Evolutionary conservation across 2,888 invertebrate genomes (phyloP), one percentile per base, ranked within the genome.

Genomic region (Apamea anceps): DNA sequence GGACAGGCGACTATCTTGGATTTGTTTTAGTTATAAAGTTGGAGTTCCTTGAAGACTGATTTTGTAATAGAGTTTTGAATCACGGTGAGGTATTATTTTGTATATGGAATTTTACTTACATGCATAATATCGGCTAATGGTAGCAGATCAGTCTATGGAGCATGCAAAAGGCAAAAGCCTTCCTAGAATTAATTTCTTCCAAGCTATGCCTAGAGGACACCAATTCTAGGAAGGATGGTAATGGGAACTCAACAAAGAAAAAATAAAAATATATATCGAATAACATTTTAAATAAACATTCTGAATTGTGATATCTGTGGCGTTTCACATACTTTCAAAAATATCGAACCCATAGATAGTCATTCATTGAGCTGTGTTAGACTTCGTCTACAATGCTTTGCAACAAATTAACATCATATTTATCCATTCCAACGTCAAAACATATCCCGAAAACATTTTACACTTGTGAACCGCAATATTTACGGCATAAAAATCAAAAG

Each of bases 1-100:
- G 18, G 8, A 83, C 77, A 57, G 77, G 57, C 3, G 48, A 77
- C 72, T 77, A 74, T 75, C 71, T 77, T 32, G 63, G 68, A 80
- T 89, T 89, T 86, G 75, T 84, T 84, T 78, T 75, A 76, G 25
- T 73, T 81, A n/a, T 62, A 67, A 70, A 62, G 13, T 81, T 63
- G 57, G 10, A 75, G 25, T 42, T 75, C 51, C 65, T 66, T 70
- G 66, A 70, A 45, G 62, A 72, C 72, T 66, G 45, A 54, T 78
- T 54, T 72, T 70, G 32, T 67, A 51, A 66, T 79, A 45, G 25
- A 37, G 15, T 62, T 75, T 57, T 67, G 28, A 63, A 32, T 32
- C 25, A 71, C 18, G 15, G 42, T 10, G n/a, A 60, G 51, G 25
- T 48, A 45, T 60, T 37, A 66, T 71, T 45, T 63, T n/a, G 25